Conservation (phyloP, 2,113 vertebrate species). For the Brachypteracias leptosomus region DNA sequence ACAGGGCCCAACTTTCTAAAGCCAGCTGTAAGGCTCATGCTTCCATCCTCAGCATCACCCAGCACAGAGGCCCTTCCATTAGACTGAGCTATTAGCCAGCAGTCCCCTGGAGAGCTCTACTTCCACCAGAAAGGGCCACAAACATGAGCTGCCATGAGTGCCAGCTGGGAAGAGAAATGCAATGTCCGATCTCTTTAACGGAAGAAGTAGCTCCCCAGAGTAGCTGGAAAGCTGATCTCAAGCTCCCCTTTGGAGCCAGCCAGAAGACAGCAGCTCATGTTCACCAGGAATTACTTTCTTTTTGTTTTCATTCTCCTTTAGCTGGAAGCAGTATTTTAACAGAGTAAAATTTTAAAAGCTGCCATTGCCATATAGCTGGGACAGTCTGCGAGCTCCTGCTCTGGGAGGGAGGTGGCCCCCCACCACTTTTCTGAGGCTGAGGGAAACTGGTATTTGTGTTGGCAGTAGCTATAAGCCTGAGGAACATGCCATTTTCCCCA, state of each 20-base stretch:
- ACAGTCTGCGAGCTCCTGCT: not conserved
- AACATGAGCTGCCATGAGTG: not conserved
- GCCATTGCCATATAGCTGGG: not conserved
- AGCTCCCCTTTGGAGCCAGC: not conserved
- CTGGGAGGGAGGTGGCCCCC: not conserved
- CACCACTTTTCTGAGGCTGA: not conserved
- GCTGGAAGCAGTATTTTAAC: not conserved
- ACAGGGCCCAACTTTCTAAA: not conserved
- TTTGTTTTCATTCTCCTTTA: not conserved
- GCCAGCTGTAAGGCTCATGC: not conserved
- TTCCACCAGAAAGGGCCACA: not conserved
- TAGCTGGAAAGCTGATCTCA: not conserved
- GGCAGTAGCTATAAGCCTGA: not conserved
- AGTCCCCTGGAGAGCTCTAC: not conserved
- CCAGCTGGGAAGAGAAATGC: conserved; percentile 23
- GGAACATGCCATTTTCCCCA: not conserved
- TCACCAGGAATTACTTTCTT: conserved; percentile 15
- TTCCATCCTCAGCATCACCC: not conserved
- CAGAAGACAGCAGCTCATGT: not conserved
- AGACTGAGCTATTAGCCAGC: conserved; percentile 3
- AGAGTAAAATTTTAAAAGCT: not conserved
- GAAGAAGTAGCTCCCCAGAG: not conserved
- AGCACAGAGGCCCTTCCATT: not conserved
- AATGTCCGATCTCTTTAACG: not conserved
- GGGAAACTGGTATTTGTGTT: not conserved